Evolutionary conservation across 1,140 invertebrate genomes (phyloP), one percentile per base, ranked within the genome.

Genomic region (Paramacrobiotus metropolitanus): DNA sequence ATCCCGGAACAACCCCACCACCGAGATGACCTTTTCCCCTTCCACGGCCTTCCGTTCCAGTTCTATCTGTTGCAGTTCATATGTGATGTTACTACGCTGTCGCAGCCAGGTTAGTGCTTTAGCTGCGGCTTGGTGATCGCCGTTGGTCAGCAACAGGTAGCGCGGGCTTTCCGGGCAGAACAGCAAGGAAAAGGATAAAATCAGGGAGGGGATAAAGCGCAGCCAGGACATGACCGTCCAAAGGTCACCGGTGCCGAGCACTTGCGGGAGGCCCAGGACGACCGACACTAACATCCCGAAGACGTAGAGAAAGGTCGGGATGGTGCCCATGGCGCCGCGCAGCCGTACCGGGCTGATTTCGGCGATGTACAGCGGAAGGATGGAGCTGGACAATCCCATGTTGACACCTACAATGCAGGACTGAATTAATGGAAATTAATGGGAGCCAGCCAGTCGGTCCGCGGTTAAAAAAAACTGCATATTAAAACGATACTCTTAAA

Each of bases 111-210:
- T 78, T 4, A 88, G 69, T 62, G 83, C 82, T 83, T 78, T 78
- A 68, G 83, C 80, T 1, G 87, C 84, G 55, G 83, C 80, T 24
- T 82, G 73, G 66, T 87, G 83, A 61, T 82, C 78, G 15, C 82
- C 82, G 67, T 78, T 80, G 61, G 78, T 82, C 30, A 88, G 74
- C 20, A 93, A 71, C 9, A 87, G 74, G 68, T 81, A 89, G 68
- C 89, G 87, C 0, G 91, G 90, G 2, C 86, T 88, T 69, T 94
- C 90, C 0, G 88, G 87, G 66, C 88, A 92, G 21, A 91, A 71
- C 0, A 87, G 86, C 55, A 94, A 68, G 0, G 83, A 81, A 2
- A 77, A 66, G 2, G 87, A 67, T 72, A 85, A 82, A 66, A 87
- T 78, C 1, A 87, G 71, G 0, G 82, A 81, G 0, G 89, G 89